Evolutionary conservation across 1,140 invertebrate species (phyloP), one percentile per base, ranked within the genome.

Genomic region (Periplaneta americana): DNA sequence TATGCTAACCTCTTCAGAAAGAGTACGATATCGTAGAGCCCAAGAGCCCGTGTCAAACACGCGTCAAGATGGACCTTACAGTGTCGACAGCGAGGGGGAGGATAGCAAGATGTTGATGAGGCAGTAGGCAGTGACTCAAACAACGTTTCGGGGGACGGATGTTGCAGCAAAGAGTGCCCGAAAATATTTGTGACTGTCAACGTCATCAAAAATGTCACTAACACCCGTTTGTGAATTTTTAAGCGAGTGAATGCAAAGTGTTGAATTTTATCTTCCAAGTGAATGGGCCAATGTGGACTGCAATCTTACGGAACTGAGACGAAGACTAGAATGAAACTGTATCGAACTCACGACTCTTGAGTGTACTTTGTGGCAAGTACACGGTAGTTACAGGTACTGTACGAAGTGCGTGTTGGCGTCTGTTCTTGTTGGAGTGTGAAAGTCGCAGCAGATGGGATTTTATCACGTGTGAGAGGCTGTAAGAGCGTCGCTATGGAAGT

Each of bases 401-500:
- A n/a, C n/a, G n/a, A n/a, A n/a, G n/a, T n/a, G n/a, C n/a, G n/a
- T n/a, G n/a, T n/a, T n/a, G n/a, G n/a, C n/a, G n/a, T n/a, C n/a
- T n/a, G n/a, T n/a, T n/a, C n/a, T n/a, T n/a, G n/a, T n/a, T n/a
- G n/a, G n/a, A n/a, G n/a, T n/a, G n/a, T n/a, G n/a, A n/a, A n/a
- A n/a, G n/a, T n/a, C n/a, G n/a, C n/a, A n/a, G n/a, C n/a, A n/a
- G n/a, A n/a, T n/a, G n/a, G n/a, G n/a, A n/a, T n/a, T n/a, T n/a
- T n/a, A n/a, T n/a, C n/a, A n/a, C n/a, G n/a, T n/a, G n/a, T n/a
- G n/a, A n/a, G n/a, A n/a, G n/a, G n/a, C n/a, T n/a, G n/a, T n/a
- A n/a, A n/a, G n/a, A n/a, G n/a, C n/a, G n/a, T n/a, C n/a, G n/a
- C 48, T 32, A 83, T 83, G 83, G 83, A 83, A 79, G 74, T 83